Conservation (phyloP, 2,113 vertebrate genomes). For the Pteruthius melanotis region DNA sequence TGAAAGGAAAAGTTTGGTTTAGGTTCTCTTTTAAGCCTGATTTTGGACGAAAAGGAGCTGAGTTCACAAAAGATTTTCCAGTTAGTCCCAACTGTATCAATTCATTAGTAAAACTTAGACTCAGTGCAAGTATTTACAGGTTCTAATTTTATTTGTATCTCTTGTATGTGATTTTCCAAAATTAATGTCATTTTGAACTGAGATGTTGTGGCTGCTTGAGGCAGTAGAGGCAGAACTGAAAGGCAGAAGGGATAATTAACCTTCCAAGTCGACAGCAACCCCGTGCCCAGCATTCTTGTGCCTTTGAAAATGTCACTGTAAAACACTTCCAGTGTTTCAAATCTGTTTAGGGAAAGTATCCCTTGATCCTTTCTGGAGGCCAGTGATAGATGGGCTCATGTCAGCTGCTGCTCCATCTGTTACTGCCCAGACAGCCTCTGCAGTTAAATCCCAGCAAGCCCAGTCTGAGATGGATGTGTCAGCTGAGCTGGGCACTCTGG, state of each 20-base stretch:
- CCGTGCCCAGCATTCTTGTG: background rate
- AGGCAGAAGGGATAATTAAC: background rate
- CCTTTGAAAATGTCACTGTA: conserved; percentile 5
- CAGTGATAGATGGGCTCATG: background rate
- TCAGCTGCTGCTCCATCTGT: conserved; percentile 29
- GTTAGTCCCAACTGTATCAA: background rate
- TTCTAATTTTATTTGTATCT: background rate
- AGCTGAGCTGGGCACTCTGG: background rate
- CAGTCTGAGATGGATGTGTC: background rate
- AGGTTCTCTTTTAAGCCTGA: background rate
- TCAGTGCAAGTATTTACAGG: background rate
- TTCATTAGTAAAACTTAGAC: background rate
- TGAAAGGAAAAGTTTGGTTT: background rate
- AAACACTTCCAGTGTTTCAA: background rate
- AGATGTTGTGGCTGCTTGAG: background rate
- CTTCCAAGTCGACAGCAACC: background rate
- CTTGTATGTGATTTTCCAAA: background rate
- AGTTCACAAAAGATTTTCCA: background rate
- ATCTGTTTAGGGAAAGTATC: background rate
- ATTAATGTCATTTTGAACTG: background rate
- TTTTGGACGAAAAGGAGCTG: background rate
- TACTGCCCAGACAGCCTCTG: background rate
- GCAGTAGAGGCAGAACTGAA: background rate
- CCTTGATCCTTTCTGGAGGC: conserved; percentile 21
- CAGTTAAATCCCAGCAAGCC: background rate